Conservation (phyloP, 1,140 invertebrate species). For the Macrosteles quadrilineatus region DNA sequence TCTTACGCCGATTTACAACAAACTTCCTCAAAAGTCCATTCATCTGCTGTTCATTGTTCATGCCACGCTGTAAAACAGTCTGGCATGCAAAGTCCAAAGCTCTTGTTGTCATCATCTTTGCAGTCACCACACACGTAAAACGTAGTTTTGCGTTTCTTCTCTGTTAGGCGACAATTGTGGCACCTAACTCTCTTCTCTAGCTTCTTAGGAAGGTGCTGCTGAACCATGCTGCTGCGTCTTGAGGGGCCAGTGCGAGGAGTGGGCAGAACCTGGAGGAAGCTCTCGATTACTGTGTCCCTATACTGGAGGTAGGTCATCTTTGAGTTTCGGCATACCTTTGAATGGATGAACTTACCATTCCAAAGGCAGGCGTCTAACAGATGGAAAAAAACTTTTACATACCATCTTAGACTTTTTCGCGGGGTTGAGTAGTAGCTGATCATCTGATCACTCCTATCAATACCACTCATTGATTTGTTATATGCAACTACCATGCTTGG, state of each 20-base stretch:
- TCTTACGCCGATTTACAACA: background rate
- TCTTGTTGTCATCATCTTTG: background rate
- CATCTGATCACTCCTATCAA: background rate
- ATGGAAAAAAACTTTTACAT: background rate
- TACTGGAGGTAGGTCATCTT: background rate
- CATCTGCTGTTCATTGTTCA: background rate
- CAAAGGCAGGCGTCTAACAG: background rate
- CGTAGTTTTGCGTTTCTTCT: slow-evolving; percentile 3
- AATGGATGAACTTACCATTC: background rate
- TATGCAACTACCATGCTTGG: too few species aligned
- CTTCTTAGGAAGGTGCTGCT: slow-evolving; percentile 12
- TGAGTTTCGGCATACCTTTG: background rate
- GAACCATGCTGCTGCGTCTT: slow-evolving; percentile 2
- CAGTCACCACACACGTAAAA: background rate
- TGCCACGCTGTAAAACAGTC: background rate
- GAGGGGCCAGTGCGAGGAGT: background rate
- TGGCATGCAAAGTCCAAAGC: slow-evolving; percentile 5
- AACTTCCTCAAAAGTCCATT: background rate
- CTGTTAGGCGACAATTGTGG: slow-evolving; percentile 1
- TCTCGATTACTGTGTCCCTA: background rate
- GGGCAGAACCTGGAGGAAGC: background rate
- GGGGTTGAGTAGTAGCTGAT: background rate
- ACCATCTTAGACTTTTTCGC: background rate
- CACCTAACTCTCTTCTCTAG: background rate
- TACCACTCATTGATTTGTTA: background rate